Conservation (phyloP, 1,140 invertebrate species). For the Brachionus plicatilis region DNA sequence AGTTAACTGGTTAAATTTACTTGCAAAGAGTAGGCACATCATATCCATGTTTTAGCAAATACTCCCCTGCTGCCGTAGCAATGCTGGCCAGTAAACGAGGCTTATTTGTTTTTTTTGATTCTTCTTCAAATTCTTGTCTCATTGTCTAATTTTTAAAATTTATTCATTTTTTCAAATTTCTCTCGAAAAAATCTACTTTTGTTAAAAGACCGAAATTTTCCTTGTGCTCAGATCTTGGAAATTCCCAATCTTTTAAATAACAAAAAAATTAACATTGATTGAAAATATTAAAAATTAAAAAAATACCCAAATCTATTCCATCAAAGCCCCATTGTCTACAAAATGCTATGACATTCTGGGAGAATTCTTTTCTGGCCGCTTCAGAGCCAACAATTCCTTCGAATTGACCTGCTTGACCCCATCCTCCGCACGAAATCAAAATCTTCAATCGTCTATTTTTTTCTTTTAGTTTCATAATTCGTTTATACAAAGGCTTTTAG, state of each 20-base stretch:
- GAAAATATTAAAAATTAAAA: not conserved
- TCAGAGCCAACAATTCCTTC: slow-evolving; percentile 26
- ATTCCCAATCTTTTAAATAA: slow-evolving; percentile 34
- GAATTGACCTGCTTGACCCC: slow-evolving; percentile 54
- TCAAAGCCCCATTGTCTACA: slow-evolving; percentile 40
- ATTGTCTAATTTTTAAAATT: slow-evolving; percentile 60
- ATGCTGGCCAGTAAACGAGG: slow-evolving; percentile 58
- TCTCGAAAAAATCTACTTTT: not conserved
- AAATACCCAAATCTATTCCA: slow-evolving; percentile 39
- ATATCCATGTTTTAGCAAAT: slow-evolving; percentile 55
- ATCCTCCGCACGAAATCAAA: slow-evolving; percentile 75
- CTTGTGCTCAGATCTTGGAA: slow-evolving; percentile 21
- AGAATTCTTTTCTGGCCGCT: not conserved
- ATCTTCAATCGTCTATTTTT: slow-evolving; percentile 68
- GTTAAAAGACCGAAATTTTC: slow-evolving; percentile 33
- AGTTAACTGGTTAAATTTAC: not conserved
- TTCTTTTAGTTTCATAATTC: slow-evolving; percentile 62
- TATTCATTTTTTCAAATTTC: not conserved
- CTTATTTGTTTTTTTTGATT: slow-evolving; percentile 54
- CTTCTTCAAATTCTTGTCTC: slow-evolving; percentile 63
- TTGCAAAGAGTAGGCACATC: slow-evolving; percentile 63
- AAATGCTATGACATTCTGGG: slow-evolving; percentile 27
- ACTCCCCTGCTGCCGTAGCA: slow-evolving; percentile 60
- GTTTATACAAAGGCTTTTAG: slow-evolving; percentile 8
- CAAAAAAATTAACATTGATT: not conserved